Percentiles rank a stretch among this genome's conserved stretches.
phyloP scores from a whole-genome alignment of 2,888 invertebrate species.

The Iphiclides podalirius region DNA sequence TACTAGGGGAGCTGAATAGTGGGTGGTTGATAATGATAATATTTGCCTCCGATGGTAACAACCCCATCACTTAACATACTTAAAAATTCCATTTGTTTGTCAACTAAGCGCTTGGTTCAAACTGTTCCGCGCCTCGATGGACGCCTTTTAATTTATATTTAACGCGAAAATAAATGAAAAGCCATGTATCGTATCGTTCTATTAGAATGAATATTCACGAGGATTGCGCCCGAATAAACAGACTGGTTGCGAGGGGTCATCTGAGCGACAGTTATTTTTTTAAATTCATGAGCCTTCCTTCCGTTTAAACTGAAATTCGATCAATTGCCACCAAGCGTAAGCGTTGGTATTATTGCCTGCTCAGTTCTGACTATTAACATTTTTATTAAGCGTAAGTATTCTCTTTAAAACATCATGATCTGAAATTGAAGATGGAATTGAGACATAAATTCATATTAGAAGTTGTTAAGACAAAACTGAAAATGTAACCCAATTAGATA shows the following conservation, averaged over 20 bases:
- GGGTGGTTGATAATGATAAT: slow-evolving; percentile 7
- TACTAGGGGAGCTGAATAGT: slow-evolving; percentile 13
- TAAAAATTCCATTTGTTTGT: slow-evolving; percentile 13
- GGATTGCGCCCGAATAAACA: slow-evolving; percentile 11
- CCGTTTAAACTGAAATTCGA: too few species aligned
- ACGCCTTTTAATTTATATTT: slow-evolving; percentile 18
- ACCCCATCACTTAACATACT: slow-evolving; percentile 8
- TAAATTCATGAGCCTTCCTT: background rate
- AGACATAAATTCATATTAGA: too few species aligned
- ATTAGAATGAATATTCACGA: slow-evolving; percentile 20
- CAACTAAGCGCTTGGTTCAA: slow-evolving; percentile 6
- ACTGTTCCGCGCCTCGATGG: slow-evolving; percentile 5
- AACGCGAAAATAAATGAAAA: slow-evolving; percentile 1
- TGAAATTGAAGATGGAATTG: too few species aligned
- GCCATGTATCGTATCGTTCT: slow-evolving; percentile 10
- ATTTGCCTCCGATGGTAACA: background rate
- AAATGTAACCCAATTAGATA: too few species aligned
- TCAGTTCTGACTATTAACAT: too few species aligned
- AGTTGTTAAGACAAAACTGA: too few species aligned
- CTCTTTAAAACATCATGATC: background rate
- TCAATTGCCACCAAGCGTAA: background rate
- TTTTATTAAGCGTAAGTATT: too few species aligned
- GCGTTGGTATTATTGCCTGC: background rate
- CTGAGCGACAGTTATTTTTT: background rate
- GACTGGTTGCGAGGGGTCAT: slow-evolving; percentile 1